Conservation (phyloP, 2,113 vertebrate genomes). For the Setophaga coronata region DNA sequence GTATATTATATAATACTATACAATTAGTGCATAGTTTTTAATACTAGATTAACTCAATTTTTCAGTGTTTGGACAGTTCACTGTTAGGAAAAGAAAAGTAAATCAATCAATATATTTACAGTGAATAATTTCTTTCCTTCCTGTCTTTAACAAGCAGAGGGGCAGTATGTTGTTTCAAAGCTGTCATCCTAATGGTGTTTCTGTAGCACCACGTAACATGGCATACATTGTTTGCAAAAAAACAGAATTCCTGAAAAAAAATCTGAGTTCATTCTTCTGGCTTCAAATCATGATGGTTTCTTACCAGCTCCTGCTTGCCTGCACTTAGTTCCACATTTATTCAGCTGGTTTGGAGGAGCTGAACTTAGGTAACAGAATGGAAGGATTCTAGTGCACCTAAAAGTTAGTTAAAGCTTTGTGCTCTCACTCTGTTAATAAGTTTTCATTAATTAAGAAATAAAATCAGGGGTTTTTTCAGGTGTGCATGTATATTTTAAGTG, state of each 20-base stretch:
- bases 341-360: conserved; percentile 9
- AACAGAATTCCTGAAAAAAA: neutral
- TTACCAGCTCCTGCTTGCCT: neutral
- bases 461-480: neutral
- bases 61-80: neutral
- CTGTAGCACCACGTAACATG: neutral
- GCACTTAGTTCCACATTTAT: conserved; percentile 1
- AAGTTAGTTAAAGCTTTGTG: neutral
- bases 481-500: neutral
- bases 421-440: neutral
- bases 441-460: neutral
- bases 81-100: neutral
- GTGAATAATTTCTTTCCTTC: neutral
- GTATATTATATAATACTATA: neutral
- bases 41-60: neutral
- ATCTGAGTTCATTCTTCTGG: neutral
- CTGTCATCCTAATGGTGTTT: neutral
- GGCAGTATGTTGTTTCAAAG: neutral
- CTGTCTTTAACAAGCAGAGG: neutral
- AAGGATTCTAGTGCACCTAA: neutral
- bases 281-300: neutral
- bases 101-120: neutral
- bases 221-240: neutral
- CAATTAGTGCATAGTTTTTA: neutral
- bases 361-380: neutral